Percentiles rank a stretch among this genome's conserved stretches.
phyloP scores from a whole-genome alignment of 2,797 vertebrate species.

The Fundulus diaphanus region DNA sequence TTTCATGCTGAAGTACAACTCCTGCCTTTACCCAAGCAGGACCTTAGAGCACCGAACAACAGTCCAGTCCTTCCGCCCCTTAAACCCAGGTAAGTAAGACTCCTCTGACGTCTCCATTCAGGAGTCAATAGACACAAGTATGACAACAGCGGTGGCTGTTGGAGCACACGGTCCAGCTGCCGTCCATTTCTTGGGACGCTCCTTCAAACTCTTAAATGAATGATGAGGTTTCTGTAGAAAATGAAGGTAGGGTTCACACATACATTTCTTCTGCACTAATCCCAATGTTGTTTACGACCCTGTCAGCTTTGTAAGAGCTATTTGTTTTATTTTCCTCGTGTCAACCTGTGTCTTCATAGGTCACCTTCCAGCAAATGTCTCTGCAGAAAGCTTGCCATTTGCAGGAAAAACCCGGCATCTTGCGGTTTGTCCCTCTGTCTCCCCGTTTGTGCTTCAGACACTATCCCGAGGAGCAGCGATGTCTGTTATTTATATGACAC shows the following conservation, averaged over 20 bases:
- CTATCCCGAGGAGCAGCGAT: conserved; percentile 27
- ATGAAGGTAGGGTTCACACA: too few species aligned
- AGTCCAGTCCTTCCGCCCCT: too few species aligned
- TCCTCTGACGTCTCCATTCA: not conserved
- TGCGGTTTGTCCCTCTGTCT: conserved; percentile 39
- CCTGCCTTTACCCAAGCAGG: too few species aligned
- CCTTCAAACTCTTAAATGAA: too few species aligned
- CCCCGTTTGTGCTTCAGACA: conserved; percentile 25
- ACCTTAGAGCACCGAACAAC: too few species aligned
- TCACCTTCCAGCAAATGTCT: conserved; percentile 11
- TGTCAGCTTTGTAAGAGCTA: not conserved
- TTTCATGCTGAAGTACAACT: too few species aligned
- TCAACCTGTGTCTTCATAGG: conserved; percentile 13
- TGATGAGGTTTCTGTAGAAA: too few species aligned
- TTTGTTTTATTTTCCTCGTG: not conserved
- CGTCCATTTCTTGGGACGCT: too few species aligned
- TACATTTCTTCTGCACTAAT: not conserved
- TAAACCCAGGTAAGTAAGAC: not conserved
- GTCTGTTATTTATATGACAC: conserved; percentile 53
- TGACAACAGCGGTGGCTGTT: too few species aligned
- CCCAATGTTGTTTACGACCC: not conserved
- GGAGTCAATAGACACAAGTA: not conserved
- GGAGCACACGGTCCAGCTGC: too few species aligned
- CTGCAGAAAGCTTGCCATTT: conserved; percentile 3
- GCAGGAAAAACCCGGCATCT: conserved; percentile 22